A percentile compares a stretch with the other conserved stretches of the same genome.
phyloP scores from a whole-genome alignment of 2,797 vertebrate genomes.

The Hoplostethus atlanticus region DNA sequence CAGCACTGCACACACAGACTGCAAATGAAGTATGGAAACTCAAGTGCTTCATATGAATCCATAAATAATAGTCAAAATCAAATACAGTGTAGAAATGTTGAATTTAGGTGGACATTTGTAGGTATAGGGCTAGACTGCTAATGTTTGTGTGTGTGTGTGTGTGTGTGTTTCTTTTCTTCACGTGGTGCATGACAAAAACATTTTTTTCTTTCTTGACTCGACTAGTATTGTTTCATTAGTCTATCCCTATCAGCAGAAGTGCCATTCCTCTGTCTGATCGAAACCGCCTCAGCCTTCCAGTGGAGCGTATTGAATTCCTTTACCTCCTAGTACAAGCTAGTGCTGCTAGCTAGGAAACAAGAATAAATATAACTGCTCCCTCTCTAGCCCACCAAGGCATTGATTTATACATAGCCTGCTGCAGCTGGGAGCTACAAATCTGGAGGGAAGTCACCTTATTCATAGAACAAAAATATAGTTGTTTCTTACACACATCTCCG shows the following conservation, averaged over 20 bases:
- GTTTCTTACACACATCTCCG: conserved; percentile 73
- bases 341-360: conserved; percentile 81
- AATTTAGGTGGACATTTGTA: conserved; percentile 22
- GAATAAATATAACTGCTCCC: conserved; percentile 82
- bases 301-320: conserved; percentile 80
- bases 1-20: conserved; percentile 66
- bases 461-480: conserved; percentile 80
- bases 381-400: conserved; percentile 80
- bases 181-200: conserved; percentile 53
- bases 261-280: conserved; percentile 62
- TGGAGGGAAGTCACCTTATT: conserved; percentile 80
- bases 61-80: conserved; percentile 60
- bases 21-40: conserved; percentile 68
- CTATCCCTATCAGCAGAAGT: conserved; percentile 67
- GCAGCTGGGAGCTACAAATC: conserved; percentile 82
- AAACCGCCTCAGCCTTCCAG: conserved; percentile 72
- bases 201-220: conserved; percentile 65
- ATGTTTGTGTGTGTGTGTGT: background rate
- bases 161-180: conserved; percentile 21
- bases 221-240: conserved; percentile 73
- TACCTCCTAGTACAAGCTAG: conserved; percentile 74
- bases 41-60: conserved; percentile 71
- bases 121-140: conserved; percentile 11
- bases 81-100: conserved; percentile 38
- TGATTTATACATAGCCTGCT: conserved; percentile 81